phyloP scores from a whole-genome alignment of 2,797 vertebrate species.

The Coluber constrictor region DNA sequence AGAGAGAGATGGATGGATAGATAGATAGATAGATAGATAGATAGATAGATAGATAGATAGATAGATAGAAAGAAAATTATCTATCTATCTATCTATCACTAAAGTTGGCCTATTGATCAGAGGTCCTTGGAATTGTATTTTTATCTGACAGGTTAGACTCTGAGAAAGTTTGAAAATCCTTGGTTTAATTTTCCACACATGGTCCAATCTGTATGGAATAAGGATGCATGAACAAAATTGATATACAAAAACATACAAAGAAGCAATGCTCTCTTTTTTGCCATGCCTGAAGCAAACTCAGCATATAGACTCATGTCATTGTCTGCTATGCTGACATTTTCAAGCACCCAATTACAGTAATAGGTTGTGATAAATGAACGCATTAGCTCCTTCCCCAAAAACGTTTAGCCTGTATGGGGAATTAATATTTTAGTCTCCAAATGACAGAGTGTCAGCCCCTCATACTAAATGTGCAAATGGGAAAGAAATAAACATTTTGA shows the following conservation, averaged over 20 bases:
- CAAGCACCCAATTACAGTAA: neutral
- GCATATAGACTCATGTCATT: neutral
- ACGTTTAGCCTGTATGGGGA: neutral
- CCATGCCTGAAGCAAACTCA: neutral
- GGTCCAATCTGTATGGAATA: conserved; percentile 40
- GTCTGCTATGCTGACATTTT: neutral
- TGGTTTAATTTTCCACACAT: conserved; percentile 37
- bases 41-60: too few relatives aligned
- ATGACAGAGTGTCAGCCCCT: neutral
- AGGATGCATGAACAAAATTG: neutral
- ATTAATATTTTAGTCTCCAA: neutral
- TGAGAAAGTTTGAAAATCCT: neutral
- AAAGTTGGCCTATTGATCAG: neutral
- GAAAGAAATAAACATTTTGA: neutral
- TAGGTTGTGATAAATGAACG: too few relatives aligned
- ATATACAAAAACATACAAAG: neutral
- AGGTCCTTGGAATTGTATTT: neutral
- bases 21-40: too few relatives aligned
- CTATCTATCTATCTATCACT: neutral
- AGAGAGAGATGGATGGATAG: too few relatives aligned
- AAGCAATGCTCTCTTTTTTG: neutral
- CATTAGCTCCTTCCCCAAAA: neutral
- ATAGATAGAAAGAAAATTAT: too few relatives aligned
- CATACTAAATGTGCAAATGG: neutral
- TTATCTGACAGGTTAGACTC: neutral